Percentiles rank a stretch among this genome's conserved stretches.
Evolutionary conservation across 1,140 invertebrate genomes (phyloP).

Genomic region (Caerostris darwini): DNA sequence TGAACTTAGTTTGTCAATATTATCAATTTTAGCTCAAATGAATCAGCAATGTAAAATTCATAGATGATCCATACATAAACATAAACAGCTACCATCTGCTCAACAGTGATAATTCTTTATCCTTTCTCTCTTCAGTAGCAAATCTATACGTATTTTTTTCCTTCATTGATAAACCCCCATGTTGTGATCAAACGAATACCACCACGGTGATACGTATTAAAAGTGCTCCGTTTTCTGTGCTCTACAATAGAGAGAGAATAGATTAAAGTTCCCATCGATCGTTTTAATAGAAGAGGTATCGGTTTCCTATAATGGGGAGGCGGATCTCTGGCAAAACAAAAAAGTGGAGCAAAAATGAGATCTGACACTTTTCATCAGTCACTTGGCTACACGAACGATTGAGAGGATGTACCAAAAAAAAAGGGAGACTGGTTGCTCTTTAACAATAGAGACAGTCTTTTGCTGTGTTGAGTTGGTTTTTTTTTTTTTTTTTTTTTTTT

Average conservation of each 20-base stretch:
- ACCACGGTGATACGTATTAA: constrained; percentile 1
- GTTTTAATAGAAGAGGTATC: constrained; percentile 60
- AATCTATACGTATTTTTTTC: not conserved
- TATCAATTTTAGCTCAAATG: too few relatives aligned
- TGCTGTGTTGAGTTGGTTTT: not conserved
- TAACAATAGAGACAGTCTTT: not conserved
- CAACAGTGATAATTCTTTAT: not conserved
- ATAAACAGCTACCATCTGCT: not conserved
- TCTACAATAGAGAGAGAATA: not conserved
- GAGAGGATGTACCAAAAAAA: not conserved
- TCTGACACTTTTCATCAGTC: constrained; percentile 57
- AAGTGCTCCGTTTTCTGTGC: not conserved
- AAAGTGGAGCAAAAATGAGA: constrained; percentile 21
- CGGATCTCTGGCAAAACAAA: not conserved
- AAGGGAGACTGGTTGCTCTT: not conserved
- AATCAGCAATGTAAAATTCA: too few relatives aligned
- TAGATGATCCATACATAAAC: too few relatives aligned
- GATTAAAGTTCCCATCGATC: constrained; percentile 61
- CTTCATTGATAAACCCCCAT: not conserved
- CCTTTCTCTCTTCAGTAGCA: not conserved
- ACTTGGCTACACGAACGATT: constrained; percentile 1
- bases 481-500: too few relatives aligned
- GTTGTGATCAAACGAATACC: not conserved
- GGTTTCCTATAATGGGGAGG: constrained; percentile 64
- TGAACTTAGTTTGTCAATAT: too few relatives aligned